Base-by-base conservation (phyloP, 2,113 vertebrate genomes). In the Cathartes aura region DNA sequence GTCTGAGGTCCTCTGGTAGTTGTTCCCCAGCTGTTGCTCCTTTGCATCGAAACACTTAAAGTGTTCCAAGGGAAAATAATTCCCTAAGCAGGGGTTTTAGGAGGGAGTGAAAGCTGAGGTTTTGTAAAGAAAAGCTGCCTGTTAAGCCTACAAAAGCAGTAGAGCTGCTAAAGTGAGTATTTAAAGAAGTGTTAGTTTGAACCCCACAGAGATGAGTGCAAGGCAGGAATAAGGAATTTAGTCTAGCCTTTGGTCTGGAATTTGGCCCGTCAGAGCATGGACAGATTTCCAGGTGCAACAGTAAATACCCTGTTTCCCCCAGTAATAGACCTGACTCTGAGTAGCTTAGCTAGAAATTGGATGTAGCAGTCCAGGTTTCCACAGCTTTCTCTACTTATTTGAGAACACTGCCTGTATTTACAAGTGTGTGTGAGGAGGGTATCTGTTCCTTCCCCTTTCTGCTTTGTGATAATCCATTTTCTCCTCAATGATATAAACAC, bases 391-490 rank as follows among this genome's bases (percentile, higher is more conserved):
- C 43, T 78, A 15, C 73, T 55, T 80, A 32, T 53, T 83, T 80
- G 72, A 94, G 40, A 90, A 60, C 17, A 23, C 29, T 82, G 17
- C 30, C 27, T 89, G 24, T 79, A n/a, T 67, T 68, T 81, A 73
- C 11, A 73, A 45, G 55, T 56, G 40, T 72, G 36, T 82, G 21
- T 76, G 47, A 95, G 45, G 45, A 93, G 36, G 9, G 8, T 85
- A n/a, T 89, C 56, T 93, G 15, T 82, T 80, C 40, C 38, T 67
- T 92, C 60, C 45, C 73, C 38, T 89, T 96, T 81, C 75, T 95
- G 58, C 71, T 89, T 78, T 71, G 90, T 97, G 96, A 89, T 63
- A 89, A 71, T 97, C 97, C 30, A 87, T 98, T 97, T 97, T 70
- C 63, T 97, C 30, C 52, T 96, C 87, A 95, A 53, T 89, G 36